Evolutionary conservation across 2,113 vertebrate species (phyloP).

Genomic region (Lethenteron reissneri): DNA sequence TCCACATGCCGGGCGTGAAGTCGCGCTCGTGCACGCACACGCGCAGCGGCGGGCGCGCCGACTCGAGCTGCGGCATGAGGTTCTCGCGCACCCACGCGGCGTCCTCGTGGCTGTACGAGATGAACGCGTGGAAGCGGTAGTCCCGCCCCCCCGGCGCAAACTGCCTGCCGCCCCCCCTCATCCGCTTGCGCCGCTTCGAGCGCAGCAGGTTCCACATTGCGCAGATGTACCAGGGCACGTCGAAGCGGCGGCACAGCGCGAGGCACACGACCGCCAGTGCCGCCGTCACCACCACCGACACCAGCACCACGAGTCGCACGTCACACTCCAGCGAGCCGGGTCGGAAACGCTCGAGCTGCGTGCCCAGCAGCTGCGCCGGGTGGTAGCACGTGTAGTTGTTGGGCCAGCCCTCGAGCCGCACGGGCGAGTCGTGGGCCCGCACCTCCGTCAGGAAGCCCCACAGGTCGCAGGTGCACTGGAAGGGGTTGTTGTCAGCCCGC

Average conservation of each 20-base stretch:
- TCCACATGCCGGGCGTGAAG: slow-evolving; percentile 49
- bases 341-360: slow-evolving; percentile 21
- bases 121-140: slow-evolving; percentile 41
- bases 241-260: slow-evolving; percentile 33
- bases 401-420: slow-evolving; percentile 38
- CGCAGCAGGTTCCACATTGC: slow-evolving; percentile 31
- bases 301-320: slow-evolving; percentile 28
- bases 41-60: slow-evolving; percentile 25
- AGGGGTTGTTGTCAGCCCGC: slow-evolving; percentile 44
- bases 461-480: slow-evolving; percentile 49
- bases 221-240: slow-evolving; percentile 37
- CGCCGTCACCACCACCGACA: slow-evolving; percentile 26
- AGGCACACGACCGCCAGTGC: slow-evolving; percentile 14
- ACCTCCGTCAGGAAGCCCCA: slow-evolving; percentile 31
- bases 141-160: rapidly evolving
- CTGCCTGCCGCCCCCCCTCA: slow-evolving; percentile 12
- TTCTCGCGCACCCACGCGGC: slow-evolving; percentile 40
- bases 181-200: slow-evolving; percentile 24
- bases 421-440: slow-evolving; percentile 7
- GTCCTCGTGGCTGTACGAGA: slow-evolving; percentile 45
- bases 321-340: slow-evolving; percentile 29
- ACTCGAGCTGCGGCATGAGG: slow-evolving; percentile 33
- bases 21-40: slow-evolving; percentile 54
- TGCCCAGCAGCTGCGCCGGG: slow-evolving; percentile 28
- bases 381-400: slow-evolving; percentile 39